A percentile compares a stretch with the other conserved stretches of the same genome.
Conservation (phyloP, 2,797 vertebrate genomes). For the Zonotrichia albicollis region DNA sequence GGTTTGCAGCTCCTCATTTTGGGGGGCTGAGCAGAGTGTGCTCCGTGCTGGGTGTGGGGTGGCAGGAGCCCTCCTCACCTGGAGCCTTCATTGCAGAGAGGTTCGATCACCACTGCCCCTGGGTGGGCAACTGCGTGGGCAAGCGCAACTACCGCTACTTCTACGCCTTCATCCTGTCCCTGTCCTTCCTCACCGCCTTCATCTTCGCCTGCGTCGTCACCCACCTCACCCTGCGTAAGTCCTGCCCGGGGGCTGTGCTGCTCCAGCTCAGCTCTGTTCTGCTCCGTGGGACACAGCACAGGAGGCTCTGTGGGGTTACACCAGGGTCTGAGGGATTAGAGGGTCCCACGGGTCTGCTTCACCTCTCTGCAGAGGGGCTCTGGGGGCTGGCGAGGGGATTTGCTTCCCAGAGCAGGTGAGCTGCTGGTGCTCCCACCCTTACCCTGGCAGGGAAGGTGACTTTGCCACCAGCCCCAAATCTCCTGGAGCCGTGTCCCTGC, state of each 20-base stretch:
- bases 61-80: background rate
- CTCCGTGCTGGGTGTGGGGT: background rate
- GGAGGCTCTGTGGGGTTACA: background rate
- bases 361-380: background rate
- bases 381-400: background rate
- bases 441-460: background rate
- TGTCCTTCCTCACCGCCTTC: conserved; percentile 95
- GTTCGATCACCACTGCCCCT: conserved; percentile 97
- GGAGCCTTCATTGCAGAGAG: conserved; percentile 79
- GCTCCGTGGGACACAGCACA: background rate
- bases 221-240: conserved; percentile 91
- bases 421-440: background rate
- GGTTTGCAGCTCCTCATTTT: background rate
- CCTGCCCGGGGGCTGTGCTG: rapidly evolving
- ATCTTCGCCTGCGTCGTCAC: conserved; percentile 95
- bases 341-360: background rate
- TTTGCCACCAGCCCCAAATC: background rate
- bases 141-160: conserved; percentile 97
- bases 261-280: background rate
- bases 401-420: background rate
- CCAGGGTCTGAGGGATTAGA: rapidly evolving
- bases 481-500: background rate
- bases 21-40: background rate
- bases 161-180: conserved; percentile 94
- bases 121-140: conserved; percentile 97